Evolutionary conservation across 2,888 invertebrate genomes (phyloP).

Genomic region (Idaea aversata): DNA sequence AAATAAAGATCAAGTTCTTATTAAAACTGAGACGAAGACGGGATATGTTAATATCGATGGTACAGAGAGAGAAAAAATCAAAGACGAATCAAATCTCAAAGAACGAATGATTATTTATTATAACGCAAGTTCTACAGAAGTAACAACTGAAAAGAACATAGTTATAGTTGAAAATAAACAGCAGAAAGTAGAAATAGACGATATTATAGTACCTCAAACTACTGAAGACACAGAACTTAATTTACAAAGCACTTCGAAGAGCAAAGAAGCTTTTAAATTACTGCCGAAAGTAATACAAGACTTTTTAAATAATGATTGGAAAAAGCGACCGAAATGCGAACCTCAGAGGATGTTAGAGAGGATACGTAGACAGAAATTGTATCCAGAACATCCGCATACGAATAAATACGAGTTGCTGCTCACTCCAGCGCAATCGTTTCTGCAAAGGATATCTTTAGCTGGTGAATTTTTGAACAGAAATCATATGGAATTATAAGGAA

Average conservation of each 20-base stretch:
- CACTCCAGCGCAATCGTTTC: conserved; percentile 90
- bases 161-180: conserved; percentile 9
- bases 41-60: conserved; percentile 73
- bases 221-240: conserved; percentile 44
- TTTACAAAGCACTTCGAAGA: conserved; percentile 56
- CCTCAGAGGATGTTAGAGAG: conserved; percentile 86
- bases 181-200: conserved; percentile 59
- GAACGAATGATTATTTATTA: conserved; percentile 56
- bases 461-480: conserved; percentile 85
- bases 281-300: conserved; percentile 81
- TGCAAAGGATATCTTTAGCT: conserved; percentile 87
- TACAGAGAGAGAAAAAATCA: conserved; percentile 62
- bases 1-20: conserved; percentile 54
- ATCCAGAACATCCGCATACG: conserved; percentile 81
- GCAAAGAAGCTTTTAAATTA: conserved; percentile 64
- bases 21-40: conserved; percentile 71
- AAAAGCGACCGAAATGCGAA: conserved; percentile 82
- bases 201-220: conserved; percentile 57
- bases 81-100: conserved; percentile 60
- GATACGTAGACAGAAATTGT: conserved; percentile 82
- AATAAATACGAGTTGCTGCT: conserved; percentile 85
- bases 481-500: conserved; percentile 53
- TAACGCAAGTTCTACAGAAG: conserved; percentile 40
- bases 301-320: conserved; percentile 75
- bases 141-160: conserved; percentile 27